phyloP scores from a whole-genome alignment of 2,888 invertebrate species.

The Blera fallax region DNA sequence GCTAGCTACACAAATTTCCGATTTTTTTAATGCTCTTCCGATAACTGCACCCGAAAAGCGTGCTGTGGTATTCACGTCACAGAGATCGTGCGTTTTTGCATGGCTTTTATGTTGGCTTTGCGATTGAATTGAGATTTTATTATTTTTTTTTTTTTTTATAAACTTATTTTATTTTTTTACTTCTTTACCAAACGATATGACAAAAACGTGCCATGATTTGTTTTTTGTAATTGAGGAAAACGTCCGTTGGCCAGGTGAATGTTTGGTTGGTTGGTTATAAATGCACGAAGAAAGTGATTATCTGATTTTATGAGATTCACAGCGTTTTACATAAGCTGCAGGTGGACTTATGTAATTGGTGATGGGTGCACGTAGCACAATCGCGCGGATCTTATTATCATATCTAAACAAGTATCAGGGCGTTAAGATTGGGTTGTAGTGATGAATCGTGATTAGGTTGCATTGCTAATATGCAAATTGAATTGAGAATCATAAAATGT shows the following conservation, averaged over 20 bases:
- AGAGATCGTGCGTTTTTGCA: conserved; percentile 43
- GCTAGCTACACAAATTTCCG: conserved; percentile 9
- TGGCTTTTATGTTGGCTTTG: not conserved
- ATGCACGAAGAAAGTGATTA: conserved; percentile 51
- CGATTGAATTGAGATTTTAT: not conserved
- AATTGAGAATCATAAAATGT: too few relatives aligned
- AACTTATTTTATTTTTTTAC: not conserved
- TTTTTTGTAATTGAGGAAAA: conserved; percentile 24
- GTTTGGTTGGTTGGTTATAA: not conserved
- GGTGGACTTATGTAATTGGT: conserved; percentile 33
- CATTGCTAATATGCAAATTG: not conserved
- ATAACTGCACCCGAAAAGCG: conserved; percentile 52
- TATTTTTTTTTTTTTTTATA: not conserved
- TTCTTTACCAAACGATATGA: not conserved
- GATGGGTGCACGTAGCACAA: conserved; percentile 17
- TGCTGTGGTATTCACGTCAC: conserved; percentile 59
- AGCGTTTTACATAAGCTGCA: conserved; percentile 29
- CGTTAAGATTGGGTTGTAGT: not conserved
- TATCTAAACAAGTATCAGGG: not conserved
- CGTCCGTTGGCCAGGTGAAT: not conserved
- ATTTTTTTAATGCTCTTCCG: conserved; percentile 24
- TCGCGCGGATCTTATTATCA: not conserved
- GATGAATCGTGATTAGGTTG: not conserved
- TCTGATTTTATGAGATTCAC: conserved; percentile 29
- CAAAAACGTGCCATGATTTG: conserved; percentile 25